These are phyloP conservation scores for Drosophila pruinosa DNA, from an alignment of 1,140 invertebrate genomes.

Conservation along the genomic window DNA sequence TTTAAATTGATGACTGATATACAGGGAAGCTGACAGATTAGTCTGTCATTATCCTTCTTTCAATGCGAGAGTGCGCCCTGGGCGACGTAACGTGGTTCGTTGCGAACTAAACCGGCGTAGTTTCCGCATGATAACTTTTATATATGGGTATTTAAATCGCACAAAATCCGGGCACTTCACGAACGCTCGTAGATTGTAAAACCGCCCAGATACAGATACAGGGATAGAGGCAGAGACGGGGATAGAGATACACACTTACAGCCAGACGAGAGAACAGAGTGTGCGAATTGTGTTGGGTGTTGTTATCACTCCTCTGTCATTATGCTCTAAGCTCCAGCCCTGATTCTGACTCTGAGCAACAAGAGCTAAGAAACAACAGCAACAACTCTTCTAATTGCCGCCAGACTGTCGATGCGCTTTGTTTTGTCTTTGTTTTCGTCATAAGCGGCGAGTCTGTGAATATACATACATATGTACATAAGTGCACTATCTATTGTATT, in stretches of 20 bases:
- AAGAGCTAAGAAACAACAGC: not conserved
- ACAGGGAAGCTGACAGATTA: not conserved
- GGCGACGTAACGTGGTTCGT: slow-evolving; percentile 17
- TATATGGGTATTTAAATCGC: slow-evolving; percentile 50
- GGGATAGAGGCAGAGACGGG: not conserved
- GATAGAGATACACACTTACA: not conserved
- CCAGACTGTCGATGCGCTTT: slow-evolving; percentile 28
- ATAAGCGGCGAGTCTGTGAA: slow-evolving; percentile 11
- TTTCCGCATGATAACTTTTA: slow-evolving; percentile 61
- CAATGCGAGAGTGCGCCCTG: not conserved
- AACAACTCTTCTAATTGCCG: slow-evolving; percentile 16
- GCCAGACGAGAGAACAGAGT: not conserved
- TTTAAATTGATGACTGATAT: not conserved
- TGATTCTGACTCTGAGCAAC: slow-evolving; percentile 7
- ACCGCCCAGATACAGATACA: slow-evolving; percentile 6
- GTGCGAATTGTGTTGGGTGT: not conserved
- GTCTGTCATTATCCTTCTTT: slow-evolving; percentile 15
- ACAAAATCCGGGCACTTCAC: slow-evolving; percentile 14
- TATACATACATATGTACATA: too few species aligned
- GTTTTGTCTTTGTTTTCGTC: slow-evolving; percentile 4
- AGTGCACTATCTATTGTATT: not conserved
- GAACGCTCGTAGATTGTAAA: slow-evolving; percentile 19
- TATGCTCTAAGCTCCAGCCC: not conserved
- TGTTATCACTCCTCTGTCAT: slow-evolving; percentile 9
- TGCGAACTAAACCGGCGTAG: slow-evolving; percentile 49